Evolutionary conservation across 1,140 invertebrate genomes (phyloP).

Genomic region (Calosoma granatense): DNA sequence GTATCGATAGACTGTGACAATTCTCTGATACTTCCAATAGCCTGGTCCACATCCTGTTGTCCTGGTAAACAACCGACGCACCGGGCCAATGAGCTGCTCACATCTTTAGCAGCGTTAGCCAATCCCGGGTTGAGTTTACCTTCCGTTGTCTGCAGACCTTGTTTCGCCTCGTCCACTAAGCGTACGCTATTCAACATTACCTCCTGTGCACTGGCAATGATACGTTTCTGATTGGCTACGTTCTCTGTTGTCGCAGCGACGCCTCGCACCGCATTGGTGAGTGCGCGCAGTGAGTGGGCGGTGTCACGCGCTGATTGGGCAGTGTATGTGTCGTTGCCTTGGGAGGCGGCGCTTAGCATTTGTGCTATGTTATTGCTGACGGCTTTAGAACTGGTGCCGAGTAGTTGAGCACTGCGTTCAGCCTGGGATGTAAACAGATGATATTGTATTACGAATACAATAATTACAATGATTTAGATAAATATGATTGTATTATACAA

Average conservation of each 20-base stretch:
- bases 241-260: slow-evolving; percentile 56
- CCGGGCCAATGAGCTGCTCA: slow-evolving; percentile 43
- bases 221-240: slow-evolving; percentile 45
- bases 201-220: slow-evolving; percentile 61
- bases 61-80: slow-evolving; percentile 77
- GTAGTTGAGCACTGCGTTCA: slow-evolving; percentile 61
- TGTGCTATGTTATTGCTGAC: slow-evolving; percentile 66
- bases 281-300: slow-evolving; percentile 62
- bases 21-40: slow-evolving; percentile 70
- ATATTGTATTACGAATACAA: slow-evolving; percentile 19
- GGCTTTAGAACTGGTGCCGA: slow-evolving; percentile 56
- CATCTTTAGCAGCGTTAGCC: slow-evolving; percentile 48
- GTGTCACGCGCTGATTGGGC: slow-evolving; percentile 73
- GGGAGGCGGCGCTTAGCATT: slow-evolving; percentile 72
- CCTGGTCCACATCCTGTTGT: slow-evolving; percentile 80
- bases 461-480: slow-evolving; percentile 2
- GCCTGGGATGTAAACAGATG: too few relatives aligned
- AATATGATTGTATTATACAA: background rate
- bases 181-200: slow-evolving; percentile 65
- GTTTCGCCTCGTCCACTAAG: slow-evolving; percentile 69
- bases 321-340: slow-evolving; percentile 76
- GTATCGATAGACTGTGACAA: slow-evolving; percentile 61
- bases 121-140: slow-evolving; percentile 44
- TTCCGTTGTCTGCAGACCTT: slow-evolving; percentile 49
- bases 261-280: slow-evolving; percentile 51